These are phyloP conservation scores for Gisinianus flammeolus DNA, from an alignment of 2,888 invertebrate genomes.

Conservation along the genomic window DNA sequence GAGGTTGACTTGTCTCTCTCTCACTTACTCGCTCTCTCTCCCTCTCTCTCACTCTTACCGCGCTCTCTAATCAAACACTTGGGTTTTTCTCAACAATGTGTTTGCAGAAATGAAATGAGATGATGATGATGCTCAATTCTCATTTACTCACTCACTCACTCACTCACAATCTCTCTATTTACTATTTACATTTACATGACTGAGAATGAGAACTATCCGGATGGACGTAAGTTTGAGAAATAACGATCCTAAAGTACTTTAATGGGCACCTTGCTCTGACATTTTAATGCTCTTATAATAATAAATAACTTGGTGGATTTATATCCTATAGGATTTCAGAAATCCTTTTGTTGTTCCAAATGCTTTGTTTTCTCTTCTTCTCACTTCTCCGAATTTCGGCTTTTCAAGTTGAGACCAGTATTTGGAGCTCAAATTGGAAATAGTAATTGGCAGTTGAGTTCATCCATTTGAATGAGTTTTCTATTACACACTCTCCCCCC, in stretches of 20 bases:
- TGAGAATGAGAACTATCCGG: background rate
- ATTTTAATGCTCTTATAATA: background rate
- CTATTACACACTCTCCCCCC: too few relatives aligned
- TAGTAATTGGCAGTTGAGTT: too few relatives aligned
- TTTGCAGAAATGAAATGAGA: background rate
- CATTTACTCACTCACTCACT: background rate
- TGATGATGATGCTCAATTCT: background rate
- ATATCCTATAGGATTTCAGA: too few relatives aligned
- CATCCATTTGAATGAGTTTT: too few relatives aligned
- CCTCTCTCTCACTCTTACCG: background rate
- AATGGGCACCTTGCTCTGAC: background rate
- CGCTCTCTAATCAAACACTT: background rate
- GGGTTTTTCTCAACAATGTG: background rate
- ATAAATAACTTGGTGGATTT: background rate
- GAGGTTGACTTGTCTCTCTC: background rate
- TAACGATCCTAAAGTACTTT: too few relatives aligned
- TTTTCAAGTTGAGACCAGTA: too few relatives aligned
- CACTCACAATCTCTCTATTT: background rate
- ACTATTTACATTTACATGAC: background rate
- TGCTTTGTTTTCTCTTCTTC: too few relatives aligned
- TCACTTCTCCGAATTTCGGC: too few relatives aligned
- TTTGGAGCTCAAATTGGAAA: too few relatives aligned
- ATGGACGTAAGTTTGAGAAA: background rate
- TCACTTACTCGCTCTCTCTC: background rate
- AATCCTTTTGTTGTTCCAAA: too few relatives aligned